Conservation (phyloP, 2,888 invertebrate genomes). For the Mimachlamys varia region DNA sequence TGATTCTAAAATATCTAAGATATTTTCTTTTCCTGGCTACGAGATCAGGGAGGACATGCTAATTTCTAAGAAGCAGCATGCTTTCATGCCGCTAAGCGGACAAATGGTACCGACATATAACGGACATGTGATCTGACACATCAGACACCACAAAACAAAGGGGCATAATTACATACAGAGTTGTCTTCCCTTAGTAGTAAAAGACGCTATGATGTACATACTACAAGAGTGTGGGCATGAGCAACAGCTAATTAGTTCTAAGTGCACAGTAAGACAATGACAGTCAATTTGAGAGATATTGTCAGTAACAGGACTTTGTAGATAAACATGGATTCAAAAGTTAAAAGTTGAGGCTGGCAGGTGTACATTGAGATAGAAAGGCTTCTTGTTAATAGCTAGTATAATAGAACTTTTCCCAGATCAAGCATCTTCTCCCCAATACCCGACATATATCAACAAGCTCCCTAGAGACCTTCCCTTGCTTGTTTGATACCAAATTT, state of each 20-base stretch:
- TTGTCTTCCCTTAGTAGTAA: conserved; percentile 19
- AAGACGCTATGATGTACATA: neutral
- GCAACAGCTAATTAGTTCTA: conserved; percentile 36
- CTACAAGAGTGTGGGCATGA: conserved; percentile 28
- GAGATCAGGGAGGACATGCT: conserved; percentile 54
- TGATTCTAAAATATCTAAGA: conserved; percentile 29
- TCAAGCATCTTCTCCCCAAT: no score
- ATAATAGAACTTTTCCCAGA: neutral
- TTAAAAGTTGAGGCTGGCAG: conserved; percentile 23
- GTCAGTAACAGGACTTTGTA: conserved; percentile 20
- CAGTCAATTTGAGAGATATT: conserved; percentile 12
- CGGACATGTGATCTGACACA: conserved; percentile 39
- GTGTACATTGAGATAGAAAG: neutral
- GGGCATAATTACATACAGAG: conserved; percentile 39
- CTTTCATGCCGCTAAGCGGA: conserved; percentile 61
- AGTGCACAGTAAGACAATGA: conserved; percentile 31
- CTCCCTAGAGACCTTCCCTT: neutral
- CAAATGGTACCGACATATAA: conserved; percentile 38
- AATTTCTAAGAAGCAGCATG: conserved; percentile 57
- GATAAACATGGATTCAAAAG: conserved; percentile 29
- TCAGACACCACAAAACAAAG: conserved; percentile 37
- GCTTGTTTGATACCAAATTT: no score
- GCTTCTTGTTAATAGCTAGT: neutral
- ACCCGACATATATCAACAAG: no score
- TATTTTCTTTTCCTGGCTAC: conserved; percentile 24